Evolutionary conservation across 1,140 invertebrate genomes (phyloP), one percentile per base, ranked within the genome.

Genomic region (Metopolophium dirhodum): DNA sequence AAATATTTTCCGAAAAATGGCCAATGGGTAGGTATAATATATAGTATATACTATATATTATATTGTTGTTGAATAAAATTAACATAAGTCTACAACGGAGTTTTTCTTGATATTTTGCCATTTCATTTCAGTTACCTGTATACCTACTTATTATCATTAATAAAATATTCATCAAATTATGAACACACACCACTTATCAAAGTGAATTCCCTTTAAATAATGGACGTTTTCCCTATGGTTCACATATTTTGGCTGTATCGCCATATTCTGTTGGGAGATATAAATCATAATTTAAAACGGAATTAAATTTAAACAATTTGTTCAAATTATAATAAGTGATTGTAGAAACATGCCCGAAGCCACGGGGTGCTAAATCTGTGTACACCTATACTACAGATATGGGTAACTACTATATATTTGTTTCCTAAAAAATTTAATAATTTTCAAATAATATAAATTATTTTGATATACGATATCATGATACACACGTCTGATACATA

Each of bases 31-130:
- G 61, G 61, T 68, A 68, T 7, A n/a, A 11, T 61, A 9, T 57
- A 23, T 57, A 54, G 0, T 54, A 54, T 57, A 57, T 26, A 37
- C 1, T 37, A 37, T n/a, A n/a, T n/a, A 37, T 37, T n/a, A 68
- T 61, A 30, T 68, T 68, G n/a, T 77, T 77, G 14, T 77, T n/a
- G n/a, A 77, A 77, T 77, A 77, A 77, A 77, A 77, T 77, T n/a
- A n/a, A 18, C 61, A 77, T 77, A 18, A n/a, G 61, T 68, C 61
- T 68, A 68, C 9, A 68, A n/a, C 61, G 61, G 61, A 68, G 11
- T 68, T 68, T 77, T 35, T 77, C 30, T n/a, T 77, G 61, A 77
- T 77, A 0, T n/a, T 77, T 77, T 77, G 61, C 61, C 61, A 77
- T 77, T 77, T 77, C 30, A 77, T 18, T 77, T 77, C 4, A 77